Base-by-base conservation (phyloP, 2,113 vertebrate genomes). In the Tachycineta bicolor region DNA sequence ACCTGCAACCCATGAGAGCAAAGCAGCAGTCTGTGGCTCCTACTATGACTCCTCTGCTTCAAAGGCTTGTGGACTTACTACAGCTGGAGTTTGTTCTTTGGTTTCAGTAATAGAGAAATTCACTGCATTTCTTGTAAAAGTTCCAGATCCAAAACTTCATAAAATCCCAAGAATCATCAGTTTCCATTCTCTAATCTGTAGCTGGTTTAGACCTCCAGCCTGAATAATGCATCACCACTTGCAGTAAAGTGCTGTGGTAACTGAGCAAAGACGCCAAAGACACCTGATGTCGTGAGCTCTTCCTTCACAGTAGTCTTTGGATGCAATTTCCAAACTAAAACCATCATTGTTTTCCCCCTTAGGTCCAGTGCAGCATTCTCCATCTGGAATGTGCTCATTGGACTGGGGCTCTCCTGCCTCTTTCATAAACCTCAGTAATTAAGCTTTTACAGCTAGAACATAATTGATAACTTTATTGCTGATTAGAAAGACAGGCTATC, bases 391-490 rank as follows among this genome's bases (percentile, higher is more conserved):
- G 26, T 29, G 50, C n/a, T 94, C 74, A 69, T 21, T 76, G 80
- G 89, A 59, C 85, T 75, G 64, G 49, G 56, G 85, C 84, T 71
- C 84, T 79, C 65, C 78, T 95, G 94, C 77, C 85, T 95, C 65
- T 75, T 97, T 76, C 55, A 81, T 78, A 92, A 96, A 91, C 67
- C 70, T 94, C 84, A 79, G 77, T 92, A 92, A 96, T 95, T 92
- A 94, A 89, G 75, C 65, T 95, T 96, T 90, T 82, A 91, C 75
- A 89, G 74, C 77, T 94, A 94, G 56, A 80, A 92, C 31, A 43
- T 94, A 96, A 96, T 64, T 97, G 95, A 89, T 94, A 92, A 83
- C 82, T 78, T 95, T 76, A 92, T 63, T 89, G 89, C 86, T 95
- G 77, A 96, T 84, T 68, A 89, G 91, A 83, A 89, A 77, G 78